Base-by-base conservation (phyloP, 2,888 invertebrate genomes). In the Heliconius cydno region DNA sequence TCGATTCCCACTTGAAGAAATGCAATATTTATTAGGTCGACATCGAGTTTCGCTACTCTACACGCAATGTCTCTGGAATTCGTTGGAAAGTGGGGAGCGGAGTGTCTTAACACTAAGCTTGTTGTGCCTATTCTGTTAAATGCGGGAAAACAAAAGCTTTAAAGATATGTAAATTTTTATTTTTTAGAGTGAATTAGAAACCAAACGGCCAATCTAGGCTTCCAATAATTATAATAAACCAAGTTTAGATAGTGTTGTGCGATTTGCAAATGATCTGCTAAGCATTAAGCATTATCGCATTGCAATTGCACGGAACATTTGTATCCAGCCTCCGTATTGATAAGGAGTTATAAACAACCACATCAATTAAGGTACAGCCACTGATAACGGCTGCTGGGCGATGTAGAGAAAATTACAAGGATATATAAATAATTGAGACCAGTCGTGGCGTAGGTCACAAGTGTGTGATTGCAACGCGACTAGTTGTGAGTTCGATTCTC, bases 261-360 rank as follows among this genome's bases (percentile, higher is more conserved):
- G 34, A 60, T 60, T 73, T 60, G 57, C n/a, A 73, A 73, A 73
- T 73, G 73, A 73, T 73, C 60, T 73, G 34, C 15, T 60, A 73
- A 73, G 57, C 73, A 60, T 73, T 73, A 60, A n/a, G 57, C 73
- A 25, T n/a, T 60, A 38, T 73, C 73, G 25, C 60, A 25, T 73
- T 73, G 73, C 60, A 73, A 73, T 73, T 73, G 60, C 73, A 73
- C 60, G 38, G 60, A 60, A 38, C 73, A 73, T 73, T 73, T 73
- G 73, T 60, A 73, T 38, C 73, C 60, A 73, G 60, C 38, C 73
- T 73, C 46, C 41, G 66, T 41, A 68, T n/a, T 79, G 78, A 75
- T 68, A 68, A 68, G 28, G 22, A 75, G 46, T 75, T 70, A 74
- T 79, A 79, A 74, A 74, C 68, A 77, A 77, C 68, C 28, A 41